These are phyloP conservation scores for Microctonus hyperodae DNA, from an alignment of 2,888 invertebrate genomes.

Conservation along the genomic window DNA sequence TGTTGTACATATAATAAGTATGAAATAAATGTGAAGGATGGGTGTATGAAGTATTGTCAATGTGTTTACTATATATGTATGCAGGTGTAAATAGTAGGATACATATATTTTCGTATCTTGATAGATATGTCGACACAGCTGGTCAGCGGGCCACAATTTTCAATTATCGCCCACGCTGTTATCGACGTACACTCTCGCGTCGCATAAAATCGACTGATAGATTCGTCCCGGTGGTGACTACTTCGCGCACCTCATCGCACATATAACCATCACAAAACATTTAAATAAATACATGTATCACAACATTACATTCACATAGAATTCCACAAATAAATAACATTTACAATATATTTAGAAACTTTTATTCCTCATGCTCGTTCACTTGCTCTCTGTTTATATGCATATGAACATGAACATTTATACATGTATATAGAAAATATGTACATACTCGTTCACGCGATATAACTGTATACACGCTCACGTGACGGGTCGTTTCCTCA, in stretches of 20 bases:
- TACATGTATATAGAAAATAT: too few species aligned
- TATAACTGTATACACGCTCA: conserved; percentile 27
- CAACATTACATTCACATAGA: conserved; percentile 6
- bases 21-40: background rate
- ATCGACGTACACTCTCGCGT: conserved; percentile 54
- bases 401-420: conserved; percentile 1
- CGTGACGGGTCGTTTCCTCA: conserved; percentile 39
- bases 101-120: conserved; percentile 18
- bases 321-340: background rate
- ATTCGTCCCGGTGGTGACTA: conserved; percentile 44
- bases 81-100: background rate
- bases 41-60: background rate
- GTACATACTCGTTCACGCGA: conserved; percentile 28
- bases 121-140: conserved; percentile 14
- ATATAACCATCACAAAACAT: conserved; percentile 23
- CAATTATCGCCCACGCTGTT: conserved; percentile 54
- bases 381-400: conserved; percentile 1
- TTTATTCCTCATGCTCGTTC: conserved; percentile 7
- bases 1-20: background rate
- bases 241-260: conserved; percentile 48
- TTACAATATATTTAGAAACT: background rate
- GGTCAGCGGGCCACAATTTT: conserved; percentile 52
- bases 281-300: background rate
- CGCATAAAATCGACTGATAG: conserved; percentile 50
- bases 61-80: background rate